Percentiles rank a stretch among this genome's conserved stretches.
phyloP scores from a whole-genome alignment of 2,888 invertebrate genomes.

The Macrophya alboannulata region DNA sequence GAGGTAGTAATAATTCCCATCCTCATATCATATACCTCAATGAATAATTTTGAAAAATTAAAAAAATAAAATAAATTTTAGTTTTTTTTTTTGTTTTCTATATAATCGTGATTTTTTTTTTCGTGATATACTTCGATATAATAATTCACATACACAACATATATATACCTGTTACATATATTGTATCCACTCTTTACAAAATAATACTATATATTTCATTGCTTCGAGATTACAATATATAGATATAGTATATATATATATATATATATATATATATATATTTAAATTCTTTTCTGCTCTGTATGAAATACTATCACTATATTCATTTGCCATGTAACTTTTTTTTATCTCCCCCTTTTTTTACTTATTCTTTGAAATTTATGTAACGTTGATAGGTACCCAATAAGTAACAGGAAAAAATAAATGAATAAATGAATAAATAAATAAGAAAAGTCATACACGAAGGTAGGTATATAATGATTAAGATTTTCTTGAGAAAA shows the following conservation, averaged over 20 bases:
- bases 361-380: constrained; percentile 60
- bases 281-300: background rate
- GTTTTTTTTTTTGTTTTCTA: too few relatives aligned
- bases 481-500: background rate
- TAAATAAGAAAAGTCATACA: background rate
- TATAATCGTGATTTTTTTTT: background rate
- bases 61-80: too few relatives aligned
- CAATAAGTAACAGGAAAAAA: background rate
- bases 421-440: too few relatives aligned
- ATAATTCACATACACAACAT: too few relatives aligned
- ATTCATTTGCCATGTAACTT: background rate
- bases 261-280: background rate
- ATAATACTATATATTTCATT: constrained; percentile 65
- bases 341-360: background rate
- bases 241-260: background rate
- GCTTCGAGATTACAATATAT: constrained; percentile 4
- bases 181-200: constrained; percentile 70
- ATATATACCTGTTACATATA: constrained; percentile 56
- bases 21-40: constrained; percentile 11
- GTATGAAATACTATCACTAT: background rate
- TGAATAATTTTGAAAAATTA: background rate
- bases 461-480: background rate
- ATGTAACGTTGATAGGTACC: background rate
- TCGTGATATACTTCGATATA: background rate
- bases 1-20: constrained; percentile 19